These are phyloP conservation scores for Stercorarius parasiticus DNA, from an alignment of 2,113 vertebrate species.

Conservation along the genomic window DNA sequence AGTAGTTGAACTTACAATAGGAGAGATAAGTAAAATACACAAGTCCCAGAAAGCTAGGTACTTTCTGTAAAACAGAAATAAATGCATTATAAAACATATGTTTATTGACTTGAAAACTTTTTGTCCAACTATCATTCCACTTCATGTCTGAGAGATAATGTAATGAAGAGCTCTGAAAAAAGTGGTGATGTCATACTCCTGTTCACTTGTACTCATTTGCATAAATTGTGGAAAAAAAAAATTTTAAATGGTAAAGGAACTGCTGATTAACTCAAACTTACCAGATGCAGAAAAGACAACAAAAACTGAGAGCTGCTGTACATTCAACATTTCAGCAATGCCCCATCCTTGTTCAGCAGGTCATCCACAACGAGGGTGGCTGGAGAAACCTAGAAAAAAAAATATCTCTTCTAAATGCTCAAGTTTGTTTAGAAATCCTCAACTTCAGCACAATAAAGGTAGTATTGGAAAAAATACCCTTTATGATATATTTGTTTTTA, in stretches of 20 bases:
- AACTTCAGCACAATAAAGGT: neutral
- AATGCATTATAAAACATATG: neutral
- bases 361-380: neutral
- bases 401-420: neutral
- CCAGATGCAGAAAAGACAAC: neutral
- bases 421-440: neutral
- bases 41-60: neutral
- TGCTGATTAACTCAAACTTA: neutral
- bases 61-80: neutral
- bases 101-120: neutral
- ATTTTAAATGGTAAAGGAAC: neutral
- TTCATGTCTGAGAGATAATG: neutral
- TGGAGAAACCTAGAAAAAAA: neutral
- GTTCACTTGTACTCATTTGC: neutral
- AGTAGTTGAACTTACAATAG: neutral
- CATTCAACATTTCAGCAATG: neutral
- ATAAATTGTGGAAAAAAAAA: neutral
- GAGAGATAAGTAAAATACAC: neutral
- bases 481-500: neutral
- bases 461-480: neutral
- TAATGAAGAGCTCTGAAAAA: neutral
- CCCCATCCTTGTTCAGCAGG: neutral
- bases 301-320: neutral
- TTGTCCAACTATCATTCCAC: neutral
- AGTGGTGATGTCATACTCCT: neutral